Evolutionary conservation across 2,888 invertebrate species (phyloP), one percentile per base, ranked within the genome.

Genomic region (Flexamia atlantica): DNA sequence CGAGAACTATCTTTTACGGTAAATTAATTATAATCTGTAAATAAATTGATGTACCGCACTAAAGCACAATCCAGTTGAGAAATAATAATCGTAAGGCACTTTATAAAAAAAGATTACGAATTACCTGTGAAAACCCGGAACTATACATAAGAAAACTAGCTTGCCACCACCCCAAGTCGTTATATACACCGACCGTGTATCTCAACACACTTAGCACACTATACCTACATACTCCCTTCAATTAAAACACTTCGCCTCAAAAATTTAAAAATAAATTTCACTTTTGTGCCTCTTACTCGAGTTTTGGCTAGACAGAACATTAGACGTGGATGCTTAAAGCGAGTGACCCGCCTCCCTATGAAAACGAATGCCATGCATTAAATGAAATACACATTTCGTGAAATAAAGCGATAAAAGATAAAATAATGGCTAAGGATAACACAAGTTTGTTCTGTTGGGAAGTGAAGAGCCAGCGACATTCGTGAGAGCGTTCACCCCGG

Each of bases 161-260:
- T 50, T 76, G 76, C 76, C 76, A 76, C 76, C 76, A 76, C 76
- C 76, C 30, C 40, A 5, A 23, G 64, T 30, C 23, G 72, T 72
- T 72, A 72, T 72, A 72, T 72, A 72, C 72, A 72, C 23, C 40
- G 1, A 64, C 30, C 30, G 64, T 28, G 64, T 28, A 12, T 28
- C 0, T 3, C 12, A 64, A 64, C 64, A 64, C 64, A 28, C 9
- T 28, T 28, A 64, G 30, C 64, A 64, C 17, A 64, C 64, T 30
- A 28, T 28, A 64, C 64, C 64, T 30, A 30, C 64, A 64, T 64
- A 14, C 10, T 30, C 9, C n/a, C 14, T 64, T 28, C 28, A 64
- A 25, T 17, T 64, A 23, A 9, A 46, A 23, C 53, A 53, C 3
- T 53, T 46, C 46, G 2, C 46, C 7, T 25, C 20, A 57, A 57